phyloP scores from a whole-genome alignment of 2,113 vertebrate species.

The Microcebus griseorufus region DNA sequence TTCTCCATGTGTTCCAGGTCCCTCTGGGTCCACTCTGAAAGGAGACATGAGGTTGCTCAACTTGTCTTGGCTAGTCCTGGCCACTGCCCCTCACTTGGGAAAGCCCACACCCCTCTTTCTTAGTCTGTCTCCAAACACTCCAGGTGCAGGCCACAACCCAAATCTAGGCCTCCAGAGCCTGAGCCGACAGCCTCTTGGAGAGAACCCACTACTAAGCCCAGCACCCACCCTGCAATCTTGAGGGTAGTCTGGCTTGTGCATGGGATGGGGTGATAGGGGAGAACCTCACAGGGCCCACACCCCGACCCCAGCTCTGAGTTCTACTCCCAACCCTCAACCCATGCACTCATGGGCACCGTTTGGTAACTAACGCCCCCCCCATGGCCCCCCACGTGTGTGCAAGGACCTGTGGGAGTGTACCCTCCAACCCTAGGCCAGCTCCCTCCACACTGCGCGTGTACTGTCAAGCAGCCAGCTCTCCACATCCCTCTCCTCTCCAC shows the following conservation, averaged over 20 bases:
- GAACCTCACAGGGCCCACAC: background rate
- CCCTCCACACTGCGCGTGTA: background rate
- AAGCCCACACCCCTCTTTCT: background rate
- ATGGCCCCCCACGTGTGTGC: background rate
- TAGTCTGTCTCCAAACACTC: background rate
- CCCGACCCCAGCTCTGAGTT: background rate
- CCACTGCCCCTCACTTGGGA: background rate
- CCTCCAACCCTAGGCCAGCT: background rate
- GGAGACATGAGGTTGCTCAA: background rate
- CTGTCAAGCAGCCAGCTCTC: background rate
- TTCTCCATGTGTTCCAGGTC: constrained; percentile 95
- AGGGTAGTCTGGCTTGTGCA: background rate
- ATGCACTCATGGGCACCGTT: background rate
- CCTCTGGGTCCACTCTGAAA: constrained; percentile 94
- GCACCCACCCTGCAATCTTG: background rate
- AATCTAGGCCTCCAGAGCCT: background rate
- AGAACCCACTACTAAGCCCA: background rate
- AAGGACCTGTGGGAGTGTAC: background rate
- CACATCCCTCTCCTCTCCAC: background rate
- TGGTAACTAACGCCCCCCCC: background rate
- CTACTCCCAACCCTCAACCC: background rate
- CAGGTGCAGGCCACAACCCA: background rate
- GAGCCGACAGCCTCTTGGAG: background rate
- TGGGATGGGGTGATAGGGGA: background rate
- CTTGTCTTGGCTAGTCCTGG: background rate